phyloP scores from a whole-genome alignment of 2,888 invertebrate species.

The Diplolepis rosae region DNA sequence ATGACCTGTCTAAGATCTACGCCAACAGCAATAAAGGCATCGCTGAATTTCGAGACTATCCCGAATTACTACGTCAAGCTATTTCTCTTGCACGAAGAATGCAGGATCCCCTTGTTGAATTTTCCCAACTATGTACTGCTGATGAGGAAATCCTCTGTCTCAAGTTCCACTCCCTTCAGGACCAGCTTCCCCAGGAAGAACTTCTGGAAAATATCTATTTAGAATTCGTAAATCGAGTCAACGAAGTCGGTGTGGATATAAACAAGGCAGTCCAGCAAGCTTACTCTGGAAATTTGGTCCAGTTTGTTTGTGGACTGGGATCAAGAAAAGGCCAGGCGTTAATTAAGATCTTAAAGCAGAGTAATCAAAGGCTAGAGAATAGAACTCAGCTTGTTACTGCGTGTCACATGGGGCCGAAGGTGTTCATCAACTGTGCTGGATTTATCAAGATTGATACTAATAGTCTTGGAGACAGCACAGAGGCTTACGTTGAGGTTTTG shows the following conservation, averaged over 20 bases:
- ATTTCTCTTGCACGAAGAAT: constrained; percentile 93
- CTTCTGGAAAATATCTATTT: constrained; percentile 88
- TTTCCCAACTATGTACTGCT: constrained; percentile 94
- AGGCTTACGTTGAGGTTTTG: constrained; percentile 95
- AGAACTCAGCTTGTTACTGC: constrained; percentile 93
- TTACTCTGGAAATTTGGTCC: constrained; percentile 91
- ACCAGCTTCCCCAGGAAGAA: constrained; percentile 88
- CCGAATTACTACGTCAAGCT: constrained; percentile 91
- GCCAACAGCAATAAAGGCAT: constrained; percentile 91
- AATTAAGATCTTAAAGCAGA: constrained; percentile 90
- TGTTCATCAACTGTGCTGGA: constrained; percentile 99
- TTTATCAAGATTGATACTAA: constrained; percentile 99
- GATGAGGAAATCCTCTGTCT: constrained; percentile 98
- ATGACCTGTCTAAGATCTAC: constrained; percentile 94
- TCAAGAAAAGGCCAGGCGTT: constrained; percentile 94
- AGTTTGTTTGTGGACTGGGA: constrained; percentile 98
- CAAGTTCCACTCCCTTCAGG: constrained; percentile 90
- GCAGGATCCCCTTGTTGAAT: constrained; percentile 97
- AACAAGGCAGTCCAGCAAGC: constrained; percentile 93
- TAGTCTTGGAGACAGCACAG: constrained; percentile 94
- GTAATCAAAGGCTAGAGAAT: constrained; percentile 93
- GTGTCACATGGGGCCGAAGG: constrained; percentile 98
- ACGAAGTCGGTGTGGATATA: constrained; percentile 98
- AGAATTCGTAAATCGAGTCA: constrained; percentile 95
- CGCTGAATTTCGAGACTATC: constrained; percentile 94